Evolutionary conservation across 2,797 vertebrate species (phyloP), one percentile per base, ranked within the genome.

Genomic region (Gorsachius magnificus): DNA sequence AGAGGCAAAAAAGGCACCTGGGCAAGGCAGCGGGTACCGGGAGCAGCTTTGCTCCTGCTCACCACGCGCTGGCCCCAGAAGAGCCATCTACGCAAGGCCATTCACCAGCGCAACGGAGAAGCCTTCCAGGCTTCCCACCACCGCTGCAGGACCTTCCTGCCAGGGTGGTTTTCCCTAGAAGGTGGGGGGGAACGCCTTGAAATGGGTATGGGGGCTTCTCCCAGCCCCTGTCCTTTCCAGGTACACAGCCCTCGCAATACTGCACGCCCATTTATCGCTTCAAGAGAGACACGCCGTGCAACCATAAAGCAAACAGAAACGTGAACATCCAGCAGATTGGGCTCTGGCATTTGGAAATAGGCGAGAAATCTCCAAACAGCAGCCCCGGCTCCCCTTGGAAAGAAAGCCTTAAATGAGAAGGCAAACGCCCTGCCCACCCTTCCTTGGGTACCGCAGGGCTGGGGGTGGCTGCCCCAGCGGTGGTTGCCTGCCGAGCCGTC

Each of bases 251-350:
- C 65, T 80, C 5, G 4, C 57, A 33, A 2, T 72, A 25, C 13
- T 11, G 1, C 68, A 18, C 4, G 1, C 63, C 4, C 24, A 20
- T 76, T 64, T 85, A 60, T 36, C 0, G 0, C 75, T 64, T 69
- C 3, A 3, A 7, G 8, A 89, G 16, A 36, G 61, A 18, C 64
- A 10, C 4, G 0, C 51, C 4, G 33, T 68, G 48, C 41, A 46
- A 16, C 60, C 45, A 2, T 4, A 36, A 53, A 0, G 2, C 7
- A 11, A 38, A 35, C 13, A 51, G 80, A 54, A 61, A 14, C 3
- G n/a, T 7, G 13, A 58, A 4, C 24, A 9, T 33, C 63, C 38
- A 61, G 63, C 69, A 63, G 87, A 45, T 8, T 31, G 48, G 43
- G 76, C n/a, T 72, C 31, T 80, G 83, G 78, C 26, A 1, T 41